Evolutionary conservation across 2,113 vertebrate species (phyloP).

Genomic region (Brachionichthys hirsutus): DNA sequence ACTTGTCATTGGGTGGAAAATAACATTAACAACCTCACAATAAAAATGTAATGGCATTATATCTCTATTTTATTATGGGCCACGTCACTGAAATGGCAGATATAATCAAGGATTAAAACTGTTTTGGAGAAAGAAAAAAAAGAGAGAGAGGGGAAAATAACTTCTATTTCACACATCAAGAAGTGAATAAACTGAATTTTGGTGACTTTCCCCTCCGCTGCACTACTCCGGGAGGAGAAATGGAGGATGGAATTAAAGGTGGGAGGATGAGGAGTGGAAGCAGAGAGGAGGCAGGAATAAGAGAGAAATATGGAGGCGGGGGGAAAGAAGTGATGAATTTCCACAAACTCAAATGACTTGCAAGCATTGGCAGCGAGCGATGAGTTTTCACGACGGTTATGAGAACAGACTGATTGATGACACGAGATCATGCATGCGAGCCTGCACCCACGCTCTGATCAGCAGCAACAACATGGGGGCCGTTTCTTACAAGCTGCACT

Average conservation of each 20-base stretch:
- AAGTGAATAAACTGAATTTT: conserved; percentile 56
- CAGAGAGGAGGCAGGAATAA: conserved; percentile 9
- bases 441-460: neutral
- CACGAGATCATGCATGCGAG: neutral
- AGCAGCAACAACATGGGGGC: conserved; percentile 13
- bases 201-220: conserved; percentile 48
- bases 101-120: conserved; percentile 29
- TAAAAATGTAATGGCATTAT: neutral
- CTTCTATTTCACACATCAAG: conserved; percentile 68
- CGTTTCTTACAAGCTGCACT: conserved; percentile 41
- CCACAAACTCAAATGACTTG: conserved; percentile 30
- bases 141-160: conserved; percentile 31
- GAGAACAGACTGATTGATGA: conserved; percentile 46
- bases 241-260: conserved; percentile 37
- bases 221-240: conserved; percentile 28
- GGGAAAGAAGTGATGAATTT: conserved; percentile 12
- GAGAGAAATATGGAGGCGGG: conserved; percentile 23
- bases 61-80: neutral
- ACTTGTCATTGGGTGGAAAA: neutral
- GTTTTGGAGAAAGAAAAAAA: neutral
- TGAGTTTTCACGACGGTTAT: conserved; percentile 45
- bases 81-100: neutral
- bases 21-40: neutral
- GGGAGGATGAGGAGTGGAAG: conserved; percentile 24
- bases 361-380: conserved; percentile 39